Percentiles rank a stretch among this genome's conserved stretches.
Conservation (phyloP, 2,888 invertebrate genomes). For the Pheosia gnoma region DNA sequence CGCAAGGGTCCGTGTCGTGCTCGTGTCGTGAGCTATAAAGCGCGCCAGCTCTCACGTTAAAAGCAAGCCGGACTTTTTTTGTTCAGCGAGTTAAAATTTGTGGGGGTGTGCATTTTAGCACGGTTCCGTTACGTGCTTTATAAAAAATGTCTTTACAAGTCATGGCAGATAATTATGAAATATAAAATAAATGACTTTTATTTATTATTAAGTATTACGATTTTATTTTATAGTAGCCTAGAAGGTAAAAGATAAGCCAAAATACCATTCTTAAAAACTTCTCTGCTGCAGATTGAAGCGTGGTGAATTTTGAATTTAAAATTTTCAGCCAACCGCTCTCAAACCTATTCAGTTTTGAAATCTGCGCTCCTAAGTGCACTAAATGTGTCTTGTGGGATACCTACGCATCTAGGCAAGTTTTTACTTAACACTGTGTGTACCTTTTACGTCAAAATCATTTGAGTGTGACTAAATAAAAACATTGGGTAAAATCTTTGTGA, state of each 20-base stretch:
- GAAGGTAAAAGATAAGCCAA: no score
- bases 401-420: not conserved
- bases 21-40: slow-evolving; percentile 33
- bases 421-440: not conserved
- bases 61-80: slow-evolving; percentile 44
- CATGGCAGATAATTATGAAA: not conserved
- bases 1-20: slow-evolving; percentile 14
- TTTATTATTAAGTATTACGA: no score
- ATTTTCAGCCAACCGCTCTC: not conserved
- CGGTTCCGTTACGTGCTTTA: not conserved
- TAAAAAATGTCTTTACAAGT: not conserved
- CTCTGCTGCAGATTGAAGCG: slow-evolving; percentile 12
- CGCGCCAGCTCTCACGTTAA: slow-evolving; percentile 42
- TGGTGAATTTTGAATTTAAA: slow-evolving; percentile 1
- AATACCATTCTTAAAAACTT: not conserved
- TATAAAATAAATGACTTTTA: no score
- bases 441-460: not conserved
- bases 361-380: not conserved
- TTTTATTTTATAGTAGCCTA: no score
- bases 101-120: slow-evolving; percentile 39
- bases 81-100: slow-evolving; percentile 51
- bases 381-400: not conserved
- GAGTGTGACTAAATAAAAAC: no score
- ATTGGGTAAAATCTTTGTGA: no score
- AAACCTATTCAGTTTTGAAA: not conserved